These are phyloP conservation scores for Cyanistes caeruleus DNA, from an alignment of 2,113 vertebrate genomes.

Conservation along the genomic window DNA sequence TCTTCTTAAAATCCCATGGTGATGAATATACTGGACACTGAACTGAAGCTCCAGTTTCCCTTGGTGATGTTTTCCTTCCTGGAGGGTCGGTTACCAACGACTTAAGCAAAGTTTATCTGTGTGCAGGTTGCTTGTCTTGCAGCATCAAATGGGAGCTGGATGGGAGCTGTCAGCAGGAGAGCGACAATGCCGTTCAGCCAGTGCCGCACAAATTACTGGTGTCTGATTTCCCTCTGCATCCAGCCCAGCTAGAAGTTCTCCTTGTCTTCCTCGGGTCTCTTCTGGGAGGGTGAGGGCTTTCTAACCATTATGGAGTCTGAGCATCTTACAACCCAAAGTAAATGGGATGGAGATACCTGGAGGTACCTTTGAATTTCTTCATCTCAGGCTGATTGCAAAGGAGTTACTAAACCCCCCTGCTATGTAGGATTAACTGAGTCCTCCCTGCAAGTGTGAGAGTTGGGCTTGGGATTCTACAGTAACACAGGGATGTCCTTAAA, in stretches of 20 bases:
- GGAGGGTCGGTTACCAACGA: background rate
- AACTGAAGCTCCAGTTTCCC: constrained; percentile 16
- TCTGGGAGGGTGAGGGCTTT: background rate
- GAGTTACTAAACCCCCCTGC: background rate
- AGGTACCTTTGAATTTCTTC: background rate
- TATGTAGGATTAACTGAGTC: background rate
- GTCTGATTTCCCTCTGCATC: background rate
- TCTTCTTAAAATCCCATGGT: constrained; percentile 39
- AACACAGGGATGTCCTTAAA: constrained; percentile 8
- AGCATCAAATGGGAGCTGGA: background rate
- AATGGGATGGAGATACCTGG: background rate
- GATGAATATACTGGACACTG: constrained; percentile 36
- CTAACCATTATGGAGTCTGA: background rate
- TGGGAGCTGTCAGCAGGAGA: background rate
- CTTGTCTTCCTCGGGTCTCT: fast-evolving
- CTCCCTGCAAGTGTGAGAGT: background rate
- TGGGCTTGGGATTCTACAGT: background rate
- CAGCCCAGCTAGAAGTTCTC: background rate
- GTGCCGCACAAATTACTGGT: background rate
- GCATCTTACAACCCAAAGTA: background rate
- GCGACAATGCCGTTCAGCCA: background rate
- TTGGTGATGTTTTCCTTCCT: background rate
- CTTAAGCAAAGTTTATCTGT: background rate
- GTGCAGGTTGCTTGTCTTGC: background rate
- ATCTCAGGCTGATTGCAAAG: background rate